A percentile compares a stretch with the other conserved stretches of the same genome.
Conservation (phyloP, 2,113 vertebrate species). For the Dipodomys merriami region DNA sequence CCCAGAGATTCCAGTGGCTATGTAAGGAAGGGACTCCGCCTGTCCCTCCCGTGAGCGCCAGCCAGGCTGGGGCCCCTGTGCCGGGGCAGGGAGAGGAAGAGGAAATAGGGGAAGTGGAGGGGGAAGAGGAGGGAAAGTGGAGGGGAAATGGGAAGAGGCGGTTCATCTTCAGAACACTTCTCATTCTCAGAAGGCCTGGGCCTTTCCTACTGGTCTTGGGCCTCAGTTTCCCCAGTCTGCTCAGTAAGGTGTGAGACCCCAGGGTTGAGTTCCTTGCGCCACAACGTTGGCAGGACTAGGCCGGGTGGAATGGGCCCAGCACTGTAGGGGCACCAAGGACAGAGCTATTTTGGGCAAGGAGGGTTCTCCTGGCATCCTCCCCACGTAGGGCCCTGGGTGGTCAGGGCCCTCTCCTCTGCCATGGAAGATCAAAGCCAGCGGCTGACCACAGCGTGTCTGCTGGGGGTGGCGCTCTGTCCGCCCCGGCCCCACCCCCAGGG, state of each 20-base stretch:
- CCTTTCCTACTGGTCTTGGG: background rate
- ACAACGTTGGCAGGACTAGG: background rate
- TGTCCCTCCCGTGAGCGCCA: background rate
- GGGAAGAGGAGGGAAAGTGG: too few relatives aligned
- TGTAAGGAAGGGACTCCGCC: fast-evolving
- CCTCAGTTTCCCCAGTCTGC: background rate
- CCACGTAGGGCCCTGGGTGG: background rate
- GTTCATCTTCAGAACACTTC: background rate
- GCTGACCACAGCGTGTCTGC: background rate
- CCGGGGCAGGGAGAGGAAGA: background rate
- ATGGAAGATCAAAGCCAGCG: background rate
- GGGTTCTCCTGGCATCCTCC: background rate
- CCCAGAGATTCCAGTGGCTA: too few relatives aligned
- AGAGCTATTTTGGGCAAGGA: constrained; percentile 48
- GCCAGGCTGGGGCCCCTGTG: too few relatives aligned
- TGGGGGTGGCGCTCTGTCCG: background rate
- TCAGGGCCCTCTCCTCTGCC: background rate
- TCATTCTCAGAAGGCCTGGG: background rate
- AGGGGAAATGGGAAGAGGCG: background rate
- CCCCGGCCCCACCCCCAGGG: background rate
- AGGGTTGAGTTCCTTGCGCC: background rate
- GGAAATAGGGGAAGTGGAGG: background rate
- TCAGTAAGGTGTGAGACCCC: background rate
- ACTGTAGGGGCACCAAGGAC: background rate
- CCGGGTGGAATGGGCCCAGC: background rate